Percentiles rank a stretch among this genome's conserved stretches.
Evolutionary conservation across 2,888 invertebrate species (phyloP).

Genomic region (Polyommatus icarus): DNA sequence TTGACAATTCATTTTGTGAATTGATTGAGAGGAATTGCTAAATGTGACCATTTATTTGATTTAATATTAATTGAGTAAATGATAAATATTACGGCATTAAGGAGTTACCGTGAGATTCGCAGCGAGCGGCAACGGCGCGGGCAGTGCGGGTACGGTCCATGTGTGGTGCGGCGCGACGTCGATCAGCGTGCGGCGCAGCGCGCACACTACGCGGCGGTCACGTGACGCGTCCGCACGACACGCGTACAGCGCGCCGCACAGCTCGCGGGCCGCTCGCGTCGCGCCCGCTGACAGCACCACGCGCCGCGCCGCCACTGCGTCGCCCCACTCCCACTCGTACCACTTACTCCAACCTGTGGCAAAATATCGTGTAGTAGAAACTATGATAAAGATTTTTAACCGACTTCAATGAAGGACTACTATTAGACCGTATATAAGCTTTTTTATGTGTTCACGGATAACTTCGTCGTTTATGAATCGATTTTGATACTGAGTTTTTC

Average conservation of each 20-base stretch:
- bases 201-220: slow-evolving; percentile 54
- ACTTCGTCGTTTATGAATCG: too few relatives aligned
- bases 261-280: slow-evolving; percentile 38
- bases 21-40: too few relatives aligned
- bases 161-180: slow-evolving; percentile 44
- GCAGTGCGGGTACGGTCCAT: slow-evolving; percentile 45
- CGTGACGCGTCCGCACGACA: slow-evolving; percentile 54
- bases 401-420: too few relatives aligned
- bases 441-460: too few relatives aligned
- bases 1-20: too few relatives aligned
- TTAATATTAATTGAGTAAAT: too few relatives aligned
- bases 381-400: background rate
- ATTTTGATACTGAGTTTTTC: too few relatives aligned
- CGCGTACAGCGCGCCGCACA: slow-evolving; percentile 57
- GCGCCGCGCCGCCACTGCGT: slow-evolving; percentile 49
- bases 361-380: background rate
- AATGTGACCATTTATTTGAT: too few relatives aligned
- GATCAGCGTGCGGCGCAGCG: slow-evolving; percentile 43
- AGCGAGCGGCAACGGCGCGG: slow-evolving; percentile 48
- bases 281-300: slow-evolving; percentile 51
- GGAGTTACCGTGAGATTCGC: slow-evolving; percentile 49
- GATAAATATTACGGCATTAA: too few relatives aligned
- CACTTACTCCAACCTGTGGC: slow-evolving; percentile 66
- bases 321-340: slow-evolving; percentile 76
- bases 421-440: too few relatives aligned